Percentiles rank a stretch among this genome's conserved stretches.
Evolutionary conservation across 2,888 invertebrate species (phyloP).

Genomic region (Tetrapedia diversipes): DNA sequence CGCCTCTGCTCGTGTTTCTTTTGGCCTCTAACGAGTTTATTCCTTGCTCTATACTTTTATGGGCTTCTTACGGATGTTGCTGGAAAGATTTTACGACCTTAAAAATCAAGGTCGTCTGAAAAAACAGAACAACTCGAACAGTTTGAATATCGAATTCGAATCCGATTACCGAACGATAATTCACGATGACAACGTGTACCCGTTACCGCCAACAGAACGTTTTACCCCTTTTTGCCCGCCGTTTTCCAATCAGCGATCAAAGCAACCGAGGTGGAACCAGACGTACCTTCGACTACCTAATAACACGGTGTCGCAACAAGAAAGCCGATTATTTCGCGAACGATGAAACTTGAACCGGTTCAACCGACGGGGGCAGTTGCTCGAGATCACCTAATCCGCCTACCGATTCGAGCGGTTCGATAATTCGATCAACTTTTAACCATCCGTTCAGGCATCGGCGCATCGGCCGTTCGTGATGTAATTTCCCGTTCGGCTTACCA

Average conservation of each 20-base stretch:
- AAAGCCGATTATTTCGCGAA: slow-evolving; percentile 13
- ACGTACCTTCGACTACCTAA: not conserved
- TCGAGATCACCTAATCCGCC: slow-evolving; percentile 9
- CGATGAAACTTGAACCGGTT: not conserved
- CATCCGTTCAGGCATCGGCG: slow-evolving; percentile 15
- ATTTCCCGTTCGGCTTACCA: slow-evolving; percentile 24
- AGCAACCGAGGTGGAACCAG: not conserved
- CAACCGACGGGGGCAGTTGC: not conserved
- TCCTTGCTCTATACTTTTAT: not conserved
- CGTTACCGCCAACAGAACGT: no score
- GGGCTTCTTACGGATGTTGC: no score
- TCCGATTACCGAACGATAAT: slow-evolving; percentile 19
- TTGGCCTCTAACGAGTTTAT: not conserved
- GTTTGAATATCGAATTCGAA: not conserved
- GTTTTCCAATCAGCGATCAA: slow-evolving; percentile 22
- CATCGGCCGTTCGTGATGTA: slow-evolving; percentile 15
- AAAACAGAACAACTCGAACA: not conserved
- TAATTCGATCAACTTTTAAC: slow-evolving; percentile 30
- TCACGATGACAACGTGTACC: slow-evolving; percentile 8
- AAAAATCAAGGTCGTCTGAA: no score
- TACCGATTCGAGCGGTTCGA: slow-evolving; percentile 11
- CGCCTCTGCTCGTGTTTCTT: not conserved
- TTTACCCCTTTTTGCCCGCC: not conserved
- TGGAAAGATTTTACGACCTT: no score
- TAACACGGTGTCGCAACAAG: not conserved